Evolutionary conservation across 2,113 vertebrate genomes (phyloP), one percentile per base, ranked within the genome.

Genomic region (Labeo rohita): DNA sequence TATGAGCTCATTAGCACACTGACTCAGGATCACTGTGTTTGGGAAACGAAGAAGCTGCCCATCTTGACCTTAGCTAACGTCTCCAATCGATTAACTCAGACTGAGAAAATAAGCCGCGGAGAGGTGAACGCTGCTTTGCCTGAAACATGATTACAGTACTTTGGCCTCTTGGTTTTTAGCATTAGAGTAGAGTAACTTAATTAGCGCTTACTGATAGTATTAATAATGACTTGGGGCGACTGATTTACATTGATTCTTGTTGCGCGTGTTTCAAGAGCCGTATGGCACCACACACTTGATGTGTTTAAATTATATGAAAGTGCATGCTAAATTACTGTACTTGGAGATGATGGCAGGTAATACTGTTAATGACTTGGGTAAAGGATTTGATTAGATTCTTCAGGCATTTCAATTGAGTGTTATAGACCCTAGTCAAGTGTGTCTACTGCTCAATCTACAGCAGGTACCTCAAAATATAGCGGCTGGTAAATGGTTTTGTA

Each of bases 1-100:
- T 96, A 95, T 94, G 95, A 96, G 95, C 96, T 95, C 94, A 95
- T 96, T 96, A 96, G 94, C 94, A 95, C 93, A 93, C 94, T 94
- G 94, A 93, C 92, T 94, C 95, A 94, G 95, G 91, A 95, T 87
- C 95, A 92, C 91, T 94, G 93, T 93, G 95, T 93, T 93, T 94
- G 94, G 96, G 93, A 94, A 93, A 95, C 93, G 91, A 95, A 95
- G 95, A 95, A 95, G 94, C 93, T 92, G 92, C 91, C 94, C 95
- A 95, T 94, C 95, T 95, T 95, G 95, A 96, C 95, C 96, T 93
- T 93, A 93, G 93, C 93, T 94, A 92, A 92, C 95, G 94, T 94
- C 95, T 94, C 93, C 92, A 95, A 94, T 96, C 96, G 95, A 97
- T 96, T 96, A 95, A 94, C 90, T 92, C 93, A 93, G 92, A 85